Base-by-base conservation (phyloP, 2,888 invertebrate genomes). In the Cryptus viduatorius region DNA sequence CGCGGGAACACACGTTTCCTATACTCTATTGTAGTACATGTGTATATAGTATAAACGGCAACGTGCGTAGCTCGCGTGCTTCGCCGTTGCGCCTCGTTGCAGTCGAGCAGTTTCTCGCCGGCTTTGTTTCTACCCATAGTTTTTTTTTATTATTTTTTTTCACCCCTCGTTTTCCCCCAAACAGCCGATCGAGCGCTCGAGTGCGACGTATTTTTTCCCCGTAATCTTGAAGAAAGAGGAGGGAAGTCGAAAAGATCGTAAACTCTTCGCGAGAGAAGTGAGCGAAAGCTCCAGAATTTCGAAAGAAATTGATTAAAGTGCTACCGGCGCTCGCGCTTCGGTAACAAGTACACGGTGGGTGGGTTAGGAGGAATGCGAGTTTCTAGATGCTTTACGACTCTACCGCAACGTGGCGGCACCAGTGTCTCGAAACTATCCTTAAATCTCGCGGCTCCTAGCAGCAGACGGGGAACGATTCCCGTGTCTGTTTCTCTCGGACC, bases 321-420 rank as follows among this genome's bases (percentile, higher is more conserved):
- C 42, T 42, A 64, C 50, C 76, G 24, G 59, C 72, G 67, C 71
- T 31, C 31, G 59, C 72, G 67, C 71, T 31, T 8, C 5, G 59
- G 59, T 56, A 53, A 50, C 69, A 56, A n/a, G 37, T 37, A 37
- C 29, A 77, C 73, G 77, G 37, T 46, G 59, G 68, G 76, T 50
- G 76, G 69, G 68, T 83, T 76, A 75, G 29, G 46, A 53, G 65
- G 68, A 64, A 71, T 64, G 76, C 64, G 44, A 77, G 76, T 67
- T 80, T 67, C 91, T 90, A 90, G 90, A 73, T 90, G 88, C 91
- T 93, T 93, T 90, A 89, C 87, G 87, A 84, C 75, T 81, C 78
- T 85, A 84, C 93, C 93, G 93, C 89, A 89, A 92, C 92, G 91
- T 92, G 93, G 93, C 93, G 92, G 91, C 93, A 93, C 93, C 86